phyloP scores from a whole-genome alignment of 2,888 invertebrate species.

The Mythimna vitellina region DNA sequence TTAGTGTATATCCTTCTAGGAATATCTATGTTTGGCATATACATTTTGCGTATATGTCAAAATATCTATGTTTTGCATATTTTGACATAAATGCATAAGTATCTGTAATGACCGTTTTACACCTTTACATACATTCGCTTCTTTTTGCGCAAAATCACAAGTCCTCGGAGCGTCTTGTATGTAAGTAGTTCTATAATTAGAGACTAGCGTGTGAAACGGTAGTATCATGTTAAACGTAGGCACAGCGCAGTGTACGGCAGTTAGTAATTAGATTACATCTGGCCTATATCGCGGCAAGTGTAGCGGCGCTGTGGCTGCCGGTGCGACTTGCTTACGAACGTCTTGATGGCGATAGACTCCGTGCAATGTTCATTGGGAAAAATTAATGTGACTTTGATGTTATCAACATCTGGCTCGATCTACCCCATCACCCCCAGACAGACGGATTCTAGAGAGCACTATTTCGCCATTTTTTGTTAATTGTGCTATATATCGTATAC shows the following conservation, averaged over 20 bases:
- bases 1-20: too few relatives aligned
- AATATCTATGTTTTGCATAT: too few relatives aligned
- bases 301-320: too few relatives aligned
- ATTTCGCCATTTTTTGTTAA: too few relatives aligned
- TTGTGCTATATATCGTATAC: too few relatives aligned
- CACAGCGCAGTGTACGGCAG: neutral
- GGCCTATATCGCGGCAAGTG: neutral
- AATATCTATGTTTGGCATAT: too few relatives aligned
- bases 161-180: neutral
- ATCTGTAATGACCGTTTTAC: too few relatives aligned
- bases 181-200: neutral
- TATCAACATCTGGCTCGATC: neutral
- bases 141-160: too few relatives aligned
- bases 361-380: neutral
- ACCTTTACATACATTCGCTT: too few relatives aligned
- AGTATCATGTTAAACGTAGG: neutral
- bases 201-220: neutral
- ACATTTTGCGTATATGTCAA: too few relatives aligned
- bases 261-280: slow-evolving; percentile 22
- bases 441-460: neutral
- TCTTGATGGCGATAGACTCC: too few relatives aligned
- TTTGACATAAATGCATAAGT: too few relatives aligned
- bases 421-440: neutral
- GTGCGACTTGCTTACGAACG: neutral
- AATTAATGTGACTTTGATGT: neutral